Base-by-base conservation (phyloP, 1,140 invertebrate species). In the Drosophila eugracilis region DNA sequence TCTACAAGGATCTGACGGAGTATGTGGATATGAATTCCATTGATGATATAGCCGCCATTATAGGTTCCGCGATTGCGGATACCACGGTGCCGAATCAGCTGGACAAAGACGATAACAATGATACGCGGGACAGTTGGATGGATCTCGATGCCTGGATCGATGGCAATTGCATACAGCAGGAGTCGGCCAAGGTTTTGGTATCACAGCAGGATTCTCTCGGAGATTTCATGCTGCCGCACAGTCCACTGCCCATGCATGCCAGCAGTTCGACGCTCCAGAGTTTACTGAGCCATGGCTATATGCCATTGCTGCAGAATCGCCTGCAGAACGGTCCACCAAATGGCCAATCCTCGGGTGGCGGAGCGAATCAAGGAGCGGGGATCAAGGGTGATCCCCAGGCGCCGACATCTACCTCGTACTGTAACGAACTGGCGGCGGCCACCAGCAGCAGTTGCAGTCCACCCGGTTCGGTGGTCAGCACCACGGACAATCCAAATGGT, bases 1-100 rank as follows among this genome's bases (percentile, higher is more conserved):
- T 92, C 62, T 91, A 89, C 71, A 91, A 91, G 49, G 91, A 91
- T 54, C 62, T 91, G 22, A 84, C 90, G 54, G 79, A 93, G 89
- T 92, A 92, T 78, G 84, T 93, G 84, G 96, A 97, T 75, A 96
- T 97, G 78, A 94, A 93, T 48, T 94, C 94, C 2, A 94, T 94
- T 48, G 96, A 97, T 62, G 96, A 97, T 75, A 96, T 97, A 62
- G 96, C 96, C 0, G 96, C 96, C 14, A 96, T 97, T 17, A 97
- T 97, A 50, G 96, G 96, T 0, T 96, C 95, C 1, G 96, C 96
- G n/a, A 97, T 97, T 70, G 96, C 96, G 0, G 97, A 97, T 78
- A 96, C 96, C 1, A 97, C 96, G 0, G 95, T 96, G 3, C 94
- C 95, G 9, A 94, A 95, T 89, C 93, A 94, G 36, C 93, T 94